A percentile compares a stretch with the other conserved stretches of the same genome.
Conservation (phyloP, 2,113 vertebrate genomes). For the Phaethornis superciliosus region DNA sequence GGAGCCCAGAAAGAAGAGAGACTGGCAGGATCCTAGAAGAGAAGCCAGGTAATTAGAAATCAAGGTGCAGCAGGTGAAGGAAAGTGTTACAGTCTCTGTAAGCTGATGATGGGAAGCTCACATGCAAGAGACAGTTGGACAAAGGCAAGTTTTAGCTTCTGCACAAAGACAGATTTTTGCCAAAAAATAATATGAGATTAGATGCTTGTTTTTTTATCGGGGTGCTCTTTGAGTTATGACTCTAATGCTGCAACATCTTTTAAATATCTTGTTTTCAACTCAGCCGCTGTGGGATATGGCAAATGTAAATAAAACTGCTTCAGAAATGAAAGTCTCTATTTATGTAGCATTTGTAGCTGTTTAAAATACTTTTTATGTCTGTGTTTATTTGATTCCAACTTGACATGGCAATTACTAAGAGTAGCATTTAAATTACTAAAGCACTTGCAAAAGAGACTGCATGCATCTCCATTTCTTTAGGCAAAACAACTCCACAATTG, state of each 20-base stretch:
- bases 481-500: not conserved
- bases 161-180: not conserved
- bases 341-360: not conserved
- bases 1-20: not conserved
- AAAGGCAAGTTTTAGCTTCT: not conserved
- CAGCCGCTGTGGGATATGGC: not conserved
- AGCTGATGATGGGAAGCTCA: not conserved
- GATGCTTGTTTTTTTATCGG: accelerated
- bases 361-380: conserved; percentile 1
- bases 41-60: not conserved
- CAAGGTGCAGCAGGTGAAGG: not conserved
- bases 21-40: not conserved
- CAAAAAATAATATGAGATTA: not conserved
- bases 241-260: not conserved
- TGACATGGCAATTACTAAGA: not conserved
- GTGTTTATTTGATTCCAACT: not conserved
- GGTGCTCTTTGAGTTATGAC: not conserved
- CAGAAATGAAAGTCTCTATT: not conserved
- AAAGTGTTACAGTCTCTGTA: accelerated
- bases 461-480: not conserved
- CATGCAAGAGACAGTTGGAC: not conserved
- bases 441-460: not conserved
- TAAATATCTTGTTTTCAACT: not conserved
- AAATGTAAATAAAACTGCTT: not conserved
- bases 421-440: conserved; percentile 18